A percentile compares a stretch with the other conserved stretches of the same genome.
Conservation (phyloP, 2,113 vertebrate genomes). For the Varanus salvator region DNA sequence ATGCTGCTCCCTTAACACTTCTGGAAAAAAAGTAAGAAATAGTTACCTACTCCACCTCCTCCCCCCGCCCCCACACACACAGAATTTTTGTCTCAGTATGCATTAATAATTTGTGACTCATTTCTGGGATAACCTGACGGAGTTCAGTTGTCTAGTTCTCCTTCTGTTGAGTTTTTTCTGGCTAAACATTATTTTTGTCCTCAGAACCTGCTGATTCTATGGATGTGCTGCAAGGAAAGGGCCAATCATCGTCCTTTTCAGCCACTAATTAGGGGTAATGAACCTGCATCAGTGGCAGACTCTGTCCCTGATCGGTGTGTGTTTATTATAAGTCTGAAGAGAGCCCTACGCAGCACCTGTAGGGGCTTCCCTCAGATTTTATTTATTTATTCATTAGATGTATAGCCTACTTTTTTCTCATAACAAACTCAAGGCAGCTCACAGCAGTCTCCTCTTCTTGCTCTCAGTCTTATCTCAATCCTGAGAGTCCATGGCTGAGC, state of each 20-base stretch:
- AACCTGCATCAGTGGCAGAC: background rate
- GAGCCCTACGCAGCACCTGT: background rate
- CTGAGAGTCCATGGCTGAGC: too few species aligned
- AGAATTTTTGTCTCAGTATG: background rate
- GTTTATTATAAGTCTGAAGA: background rate
- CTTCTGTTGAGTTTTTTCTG: background rate
- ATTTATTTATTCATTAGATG: too few species aligned
- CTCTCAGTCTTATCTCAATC: too few species aligned
- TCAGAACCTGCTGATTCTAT: background rate
- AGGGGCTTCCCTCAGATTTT: background rate
- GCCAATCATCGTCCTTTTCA: background rate
- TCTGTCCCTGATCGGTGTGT: background rate
- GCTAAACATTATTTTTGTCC: background rate
- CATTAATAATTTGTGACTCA: background rate
- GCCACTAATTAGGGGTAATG: background rate
- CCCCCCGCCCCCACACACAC: too few species aligned
- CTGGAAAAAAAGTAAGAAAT: slow-evolving; percentile 46
- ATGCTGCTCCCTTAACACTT: slow-evolving; percentile 23
- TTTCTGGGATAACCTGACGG: background rate
- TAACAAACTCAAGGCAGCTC: too few species aligned
- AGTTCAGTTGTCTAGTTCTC: background rate
- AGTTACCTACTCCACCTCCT: slow-evolving; percentile 26
- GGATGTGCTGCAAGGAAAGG: background rate
- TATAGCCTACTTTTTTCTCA: too few species aligned
- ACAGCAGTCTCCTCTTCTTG: too few species aligned